Evolutionary conservation across 92 coral and sea anemone genomes (phyloP), one percentile per base, ranked within the genome.

Genomic region (Metridium senile): DNA sequence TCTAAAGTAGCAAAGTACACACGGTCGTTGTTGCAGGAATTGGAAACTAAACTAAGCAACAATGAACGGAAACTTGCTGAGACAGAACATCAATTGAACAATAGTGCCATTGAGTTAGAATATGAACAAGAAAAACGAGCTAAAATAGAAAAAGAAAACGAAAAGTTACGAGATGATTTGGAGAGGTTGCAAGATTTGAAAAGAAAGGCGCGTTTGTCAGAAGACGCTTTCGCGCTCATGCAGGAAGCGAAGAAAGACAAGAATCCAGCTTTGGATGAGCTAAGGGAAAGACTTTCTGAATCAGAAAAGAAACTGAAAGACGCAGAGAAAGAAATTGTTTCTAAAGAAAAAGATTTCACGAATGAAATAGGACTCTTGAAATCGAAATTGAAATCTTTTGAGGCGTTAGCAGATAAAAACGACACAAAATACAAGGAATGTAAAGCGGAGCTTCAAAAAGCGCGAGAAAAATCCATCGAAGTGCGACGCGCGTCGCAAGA

Each of bases 1-100:
- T 88, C 97, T 33, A 96, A 96, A 70, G 99, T 96, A 26, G 99
- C 99, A 33, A 96, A 96, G 76, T 93, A 96, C 75, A 96, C 99
- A 21, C 78, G 99, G 18, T 88, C 98, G 11, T 75, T 96, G 66
- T 85, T 96, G 43, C 88, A 88, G 58, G 99, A 96, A 52, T 93
- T 96, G 6, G 99, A 96, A 79, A 82, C 86, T 16, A 96, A 96
- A 64, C 78, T 96, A 51, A 85, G 91, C 66, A 89, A 80, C 67
- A 89, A 91, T 72, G 97, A 96, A 79, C 81, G 83, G 49, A 93
- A 89, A 26, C 89, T 96, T 32, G 72, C 88, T 19, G 97, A 90
- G 51, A 75, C 89, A 0, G 99, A 96, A 67, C 79, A 90, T 51
- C 89, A 93, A 54, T 80, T 96, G n/a, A 62, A 85, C 34, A 88